Evolutionary conservation across 35 echinoderm and acorn worm species (phyloP).

Genomic region (Chiridota heheva): DNA sequence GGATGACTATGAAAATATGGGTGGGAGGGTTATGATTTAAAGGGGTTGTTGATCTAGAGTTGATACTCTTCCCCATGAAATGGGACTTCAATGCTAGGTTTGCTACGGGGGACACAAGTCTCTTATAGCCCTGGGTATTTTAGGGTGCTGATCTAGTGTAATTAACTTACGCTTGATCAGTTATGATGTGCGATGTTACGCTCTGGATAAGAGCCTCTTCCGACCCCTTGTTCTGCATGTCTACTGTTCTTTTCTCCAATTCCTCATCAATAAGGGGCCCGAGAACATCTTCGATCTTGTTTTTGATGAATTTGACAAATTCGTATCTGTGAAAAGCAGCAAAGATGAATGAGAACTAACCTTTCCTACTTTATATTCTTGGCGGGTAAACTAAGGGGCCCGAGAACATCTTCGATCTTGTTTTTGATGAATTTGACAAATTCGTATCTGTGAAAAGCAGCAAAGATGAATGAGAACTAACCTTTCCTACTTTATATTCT

Average conservation of each 20-base stretch:
- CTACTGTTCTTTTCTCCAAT: conserved; percentile 69
- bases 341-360: too few relatives aligned
- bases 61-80: too few relatives aligned
- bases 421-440: conserved; percentile 86
- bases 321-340: conserved; percentile 64
- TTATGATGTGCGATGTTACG: conserved; percentile 80
- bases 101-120: not conserved
- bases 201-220: conserved; percentile 70
- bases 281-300: conserved; percentile 47
- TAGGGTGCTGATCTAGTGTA: not conserved
- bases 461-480: too few relatives aligned
- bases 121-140: not conserved
- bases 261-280: conserved; percentile 87
- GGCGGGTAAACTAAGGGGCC: too few relatives aligned
- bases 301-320: conserved; percentile 69
- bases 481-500: too few relatives aligned
- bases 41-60: too few relatives aligned
- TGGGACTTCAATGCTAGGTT: too few relatives aligned
- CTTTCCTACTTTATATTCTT: too few relatives aligned
- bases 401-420: conserved; percentile 67
- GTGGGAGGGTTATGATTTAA: too few relatives aligned
- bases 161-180: conserved; percentile 89
- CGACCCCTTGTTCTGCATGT: conserved; percentile 56
- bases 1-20: too few relatives aligned
- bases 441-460: conserved; percentile 75